Conservation (phyloP, 2,113 vertebrate species). For the Chionis minor region DNA sequence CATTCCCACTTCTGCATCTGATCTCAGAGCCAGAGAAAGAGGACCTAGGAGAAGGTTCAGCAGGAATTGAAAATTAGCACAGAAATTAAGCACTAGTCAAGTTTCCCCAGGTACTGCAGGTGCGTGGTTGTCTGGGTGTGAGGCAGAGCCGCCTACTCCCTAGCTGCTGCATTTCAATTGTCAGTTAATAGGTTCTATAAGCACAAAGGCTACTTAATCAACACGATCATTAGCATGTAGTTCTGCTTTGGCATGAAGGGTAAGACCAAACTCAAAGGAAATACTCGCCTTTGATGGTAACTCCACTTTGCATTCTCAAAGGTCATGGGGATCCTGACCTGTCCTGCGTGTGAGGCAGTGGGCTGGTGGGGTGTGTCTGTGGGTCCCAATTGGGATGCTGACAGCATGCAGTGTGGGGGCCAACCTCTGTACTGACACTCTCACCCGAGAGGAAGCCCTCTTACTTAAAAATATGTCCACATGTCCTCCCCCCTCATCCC, state of each 20-base stretch:
- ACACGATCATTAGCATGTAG: not conserved
- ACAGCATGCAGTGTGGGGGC: rapidly evolving
- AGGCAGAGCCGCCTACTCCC: not conserved
- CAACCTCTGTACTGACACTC: rapidly evolving
- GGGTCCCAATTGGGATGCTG: not conserved
- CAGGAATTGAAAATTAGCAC: conserved; percentile 33
- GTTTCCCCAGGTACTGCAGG: conserved; percentile 19
- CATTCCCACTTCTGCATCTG: conserved; percentile 18
- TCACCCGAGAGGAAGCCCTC: not conserved
- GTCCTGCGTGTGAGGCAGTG: not conserved
- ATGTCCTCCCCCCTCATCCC: not conserved
- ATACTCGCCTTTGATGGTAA: not conserved
- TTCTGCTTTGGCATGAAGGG: not conserved
- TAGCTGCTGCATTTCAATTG: not conserved
- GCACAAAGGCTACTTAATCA: conserved; percentile 10
- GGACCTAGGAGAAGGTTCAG: conserved; percentile 20
- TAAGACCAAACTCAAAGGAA: not conserved
- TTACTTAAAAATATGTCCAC: not conserved
- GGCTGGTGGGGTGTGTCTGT: not conserved
- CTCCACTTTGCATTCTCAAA: not conserved
- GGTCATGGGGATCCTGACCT: not conserved
- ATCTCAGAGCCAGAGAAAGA: not conserved
- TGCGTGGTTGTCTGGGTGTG: not conserved
- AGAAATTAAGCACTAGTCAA: not conserved
- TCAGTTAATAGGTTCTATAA: not conserved